phyloP scores from a whole-genome alignment of 2,888 invertebrate species.

The Phania funesta region DNA sequence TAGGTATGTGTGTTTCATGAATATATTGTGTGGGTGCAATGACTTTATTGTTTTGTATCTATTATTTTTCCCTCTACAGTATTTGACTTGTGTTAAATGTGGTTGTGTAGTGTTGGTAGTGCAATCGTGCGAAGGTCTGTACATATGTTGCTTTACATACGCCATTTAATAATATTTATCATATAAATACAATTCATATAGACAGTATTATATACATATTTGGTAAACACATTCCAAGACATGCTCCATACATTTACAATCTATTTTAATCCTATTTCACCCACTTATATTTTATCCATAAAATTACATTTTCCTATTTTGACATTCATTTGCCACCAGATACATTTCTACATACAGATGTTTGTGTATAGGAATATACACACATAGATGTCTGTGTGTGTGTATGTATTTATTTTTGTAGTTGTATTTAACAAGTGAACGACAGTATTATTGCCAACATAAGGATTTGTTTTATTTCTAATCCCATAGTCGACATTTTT shows the following conservation, averaged over 20 bases:
- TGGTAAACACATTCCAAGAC: conserved; percentile 13
- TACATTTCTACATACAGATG: neutral
- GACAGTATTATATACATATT: conserved; percentile 14
- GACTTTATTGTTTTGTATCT: conserved; percentile 52
- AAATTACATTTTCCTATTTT: conserved; percentile 58
- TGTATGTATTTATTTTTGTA: conserved; percentile 12
- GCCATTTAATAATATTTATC: conserved; percentile 24
- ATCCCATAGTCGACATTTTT: conserved; percentile 60
- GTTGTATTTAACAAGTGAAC: conserved; percentile 66
- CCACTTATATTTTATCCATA: conserved; percentile 53
- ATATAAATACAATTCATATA: conserved; percentile 38
- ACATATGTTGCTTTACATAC: conserved; percentile 1
- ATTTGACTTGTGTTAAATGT: conserved; percentile 36
- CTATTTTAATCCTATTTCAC: conserved; percentile 61
- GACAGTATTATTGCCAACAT: conserved; percentile 68
- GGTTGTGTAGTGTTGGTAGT: neutral
- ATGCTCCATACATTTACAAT: conserved; percentile 24
- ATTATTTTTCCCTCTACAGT: conserved; percentile 13
- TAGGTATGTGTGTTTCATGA: neutral
- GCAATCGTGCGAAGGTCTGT: neutral
- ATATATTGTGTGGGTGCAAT: conserved; percentile 60
- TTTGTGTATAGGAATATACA: neutral
- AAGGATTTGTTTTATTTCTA: conserved; percentile 60
- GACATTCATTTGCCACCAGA: conserved; percentile 58
- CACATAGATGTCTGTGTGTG: neutral